Percentiles rank a stretch among this genome's conserved stretches.
Evolutionary conservation across 2,797 vertebrate genomes (phyloP).

Genomic region (Monodelphis domestica): DNA sequence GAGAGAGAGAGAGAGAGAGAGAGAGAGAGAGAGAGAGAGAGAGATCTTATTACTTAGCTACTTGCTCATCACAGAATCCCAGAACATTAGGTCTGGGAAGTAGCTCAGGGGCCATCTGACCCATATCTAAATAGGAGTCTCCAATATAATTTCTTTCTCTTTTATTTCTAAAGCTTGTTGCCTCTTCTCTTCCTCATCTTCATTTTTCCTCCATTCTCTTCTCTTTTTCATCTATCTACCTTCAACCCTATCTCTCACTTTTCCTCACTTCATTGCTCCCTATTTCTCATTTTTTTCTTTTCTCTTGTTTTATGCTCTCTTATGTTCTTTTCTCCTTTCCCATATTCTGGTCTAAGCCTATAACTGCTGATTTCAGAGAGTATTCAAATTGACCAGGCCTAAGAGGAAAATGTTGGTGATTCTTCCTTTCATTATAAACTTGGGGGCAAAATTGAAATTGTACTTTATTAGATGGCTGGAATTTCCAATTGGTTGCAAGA

Average conservation of each 20-base stretch:
- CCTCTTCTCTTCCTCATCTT: not conserved
- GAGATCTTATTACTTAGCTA: not conserved
- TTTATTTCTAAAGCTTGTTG: not conserved
- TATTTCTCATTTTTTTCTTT: not conserved
- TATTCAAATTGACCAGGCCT: not conserved
- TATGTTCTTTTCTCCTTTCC: not conserved
- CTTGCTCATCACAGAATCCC: not conserved
- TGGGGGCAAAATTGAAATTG: not conserved
- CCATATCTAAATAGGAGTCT: not conserved
- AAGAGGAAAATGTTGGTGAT: not conserved
- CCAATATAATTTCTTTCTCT: not conserved
- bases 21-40: not conserved
- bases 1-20: not conserved
- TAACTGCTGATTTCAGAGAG: slow-evolving; percentile 32
- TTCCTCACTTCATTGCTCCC: not conserved
- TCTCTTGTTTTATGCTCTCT: not conserved
- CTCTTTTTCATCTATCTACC: not conserved
- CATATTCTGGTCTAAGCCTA: slow-evolving; percentile 28
- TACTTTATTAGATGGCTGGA: not conserved
- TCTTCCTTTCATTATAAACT: not conserved
- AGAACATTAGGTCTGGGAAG: not conserved
- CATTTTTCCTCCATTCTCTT: not conserved
- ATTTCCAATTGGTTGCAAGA: not conserved
- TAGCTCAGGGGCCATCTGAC: not conserved
- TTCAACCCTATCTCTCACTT: not conserved